Base-by-base conservation (phyloP, 23 tunicate species). In the Ascidia mentula region DNA sequence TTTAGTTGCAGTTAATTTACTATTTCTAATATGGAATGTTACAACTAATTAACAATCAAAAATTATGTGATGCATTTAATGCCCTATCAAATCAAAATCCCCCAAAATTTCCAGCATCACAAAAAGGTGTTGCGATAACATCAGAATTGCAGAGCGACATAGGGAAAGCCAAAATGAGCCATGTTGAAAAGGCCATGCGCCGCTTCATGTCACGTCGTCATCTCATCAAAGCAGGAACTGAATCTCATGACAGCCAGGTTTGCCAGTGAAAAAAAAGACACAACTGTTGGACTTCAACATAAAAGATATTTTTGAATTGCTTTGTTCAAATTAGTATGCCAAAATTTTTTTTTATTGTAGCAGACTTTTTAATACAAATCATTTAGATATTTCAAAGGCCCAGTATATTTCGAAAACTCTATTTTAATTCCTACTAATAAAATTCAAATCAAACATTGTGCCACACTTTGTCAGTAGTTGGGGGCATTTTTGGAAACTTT, bases 161-260 rank as follows among this genome's bases (percentile, higher is more conserved):
- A 7, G 37, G 75, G 28, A 45, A 72, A 8, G 30, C 82, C 32
- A 77, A 79, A 34, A 37, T 78, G 75, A 70, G 78, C 31, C 82
- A 86, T 77, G 90, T 91, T 18, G 87, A 91, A 45, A 85, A 86
- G 59, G 90, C 90, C 34, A 81, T 86, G 84, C 83, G 85, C 18
- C 79, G 97, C 13, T 91, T 91, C 80, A 74, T 91, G 90, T 85
- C 90, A 59, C 71, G 90, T n/a, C 80, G 97, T n/a, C 79, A 86
- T 8, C 38, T 91, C 37, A 13, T 36, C 20, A 38, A 84, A 46
- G 34, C 74, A 17, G 80, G 74, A 31, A 40, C 90, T 28, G 45
- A 71, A 1, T 32, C 36, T 12, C 36, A 37, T 36, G 79, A 71
- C 24, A 91, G 77, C 42, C 97, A 91, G 97, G 97, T 91, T 91